Evolutionary conservation across 2,888 invertebrate genomes (phyloP), one percentile per base, ranked within the genome.

Genomic region (Rotaria magnacalcarata): DNA sequence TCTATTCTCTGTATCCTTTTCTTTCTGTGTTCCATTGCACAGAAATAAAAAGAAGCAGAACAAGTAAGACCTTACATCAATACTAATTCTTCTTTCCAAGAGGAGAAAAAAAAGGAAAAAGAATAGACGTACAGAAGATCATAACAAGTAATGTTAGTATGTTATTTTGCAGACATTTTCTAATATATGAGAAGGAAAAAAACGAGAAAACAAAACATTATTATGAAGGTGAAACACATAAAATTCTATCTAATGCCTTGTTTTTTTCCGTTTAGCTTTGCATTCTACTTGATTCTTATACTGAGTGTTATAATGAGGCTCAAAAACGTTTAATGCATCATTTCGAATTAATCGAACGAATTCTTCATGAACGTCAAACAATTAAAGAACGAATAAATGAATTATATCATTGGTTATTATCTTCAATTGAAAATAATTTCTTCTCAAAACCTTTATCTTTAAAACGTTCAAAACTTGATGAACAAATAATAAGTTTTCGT

Each of bases 281-380:
- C n/a, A 47, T 16, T 11, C 19, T n/a, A 14, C 19, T 80, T 43
- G 2, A 80, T 47, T 47, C 80, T 2, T 47, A 80, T 47, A 80
- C 80, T 11, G n/a, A 80, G n/a, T 47, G 80, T 24, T 80, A n/a
- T 21, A 47, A 80, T 47, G 47, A 80, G 24, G n/a, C 10, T 24
- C 24, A 80, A 80, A 47, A 47, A 80, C 80, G 80, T 80, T 80
- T 80, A 47, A 80, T 80, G 80, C 47, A 80, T 80, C 80, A 80
- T 80, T 80, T 80, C 14, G 80, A 80, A 24, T 47, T 80, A 47
- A 80, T 80, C 41, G 43, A 80, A 80, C 80, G 80, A 47, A 47
- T 47, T 47, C 8, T 47, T 11, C 43, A 80, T 80, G 80, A 80
- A 80, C 21, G 47, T 47, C 80, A 47, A 80, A 80, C 43, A 24